Percentiles rank a stretch among this genome's conserved stretches.
These are phyloP conservation scores for Turritopsis rubra DNA, from an alignment of 30 jellyfish, hydroid and myxozoan genomes.

Conservation along the genomic window DNA sequence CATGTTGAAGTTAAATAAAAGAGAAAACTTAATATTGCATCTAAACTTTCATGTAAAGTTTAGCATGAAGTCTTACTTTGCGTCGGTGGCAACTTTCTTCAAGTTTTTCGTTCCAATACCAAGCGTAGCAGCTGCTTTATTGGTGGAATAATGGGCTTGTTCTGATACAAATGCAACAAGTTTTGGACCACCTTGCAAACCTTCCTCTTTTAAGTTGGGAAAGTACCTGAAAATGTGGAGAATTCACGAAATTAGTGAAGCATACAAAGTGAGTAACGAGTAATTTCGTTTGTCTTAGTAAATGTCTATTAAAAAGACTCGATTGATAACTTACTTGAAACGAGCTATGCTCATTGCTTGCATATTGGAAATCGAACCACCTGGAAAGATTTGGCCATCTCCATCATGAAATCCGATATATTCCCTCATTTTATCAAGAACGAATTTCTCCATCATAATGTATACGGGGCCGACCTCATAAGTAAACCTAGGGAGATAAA, in stretches of 20 bases:
- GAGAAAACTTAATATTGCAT: too few relatives aligned
- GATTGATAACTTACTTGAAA: conserved; percentile 50
- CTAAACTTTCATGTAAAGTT: too few relatives aligned
- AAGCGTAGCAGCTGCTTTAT: conserved; percentile 83
- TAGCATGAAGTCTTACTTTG: conserved; percentile 20
- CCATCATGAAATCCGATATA: conserved; percentile 65
- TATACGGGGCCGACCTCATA: conserved; percentile 87
- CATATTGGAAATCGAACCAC: conserved; percentile 91
- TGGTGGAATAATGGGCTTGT: conserved; percentile 79
- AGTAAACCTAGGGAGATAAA: conserved; percentile 55
- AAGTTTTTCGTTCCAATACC: conserved; percentile 81
- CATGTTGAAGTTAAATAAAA: background rate
- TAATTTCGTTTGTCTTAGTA: too few relatives aligned
- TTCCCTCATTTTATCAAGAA: conserved; percentile 53
- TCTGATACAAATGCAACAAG: conserved; percentile 67
- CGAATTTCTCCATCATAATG: conserved; percentile 59
- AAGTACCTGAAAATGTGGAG: conserved; percentile 26
- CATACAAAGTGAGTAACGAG: too few relatives aligned
- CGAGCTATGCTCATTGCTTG: conserved; percentile 92
- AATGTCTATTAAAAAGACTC: too few relatives aligned
- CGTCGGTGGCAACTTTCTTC: conserved; percentile 60
- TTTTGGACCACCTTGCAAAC: conserved; percentile 56
- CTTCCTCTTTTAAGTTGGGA: conserved; percentile 79
- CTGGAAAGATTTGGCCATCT: conserved; percentile 86
- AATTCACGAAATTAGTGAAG: too few relatives aligned